These are phyloP conservation scores for Diachasmimorpha longicaudata DNA, from an alignment of 1,140 invertebrate genomes.

Conservation along the genomic window DNA sequence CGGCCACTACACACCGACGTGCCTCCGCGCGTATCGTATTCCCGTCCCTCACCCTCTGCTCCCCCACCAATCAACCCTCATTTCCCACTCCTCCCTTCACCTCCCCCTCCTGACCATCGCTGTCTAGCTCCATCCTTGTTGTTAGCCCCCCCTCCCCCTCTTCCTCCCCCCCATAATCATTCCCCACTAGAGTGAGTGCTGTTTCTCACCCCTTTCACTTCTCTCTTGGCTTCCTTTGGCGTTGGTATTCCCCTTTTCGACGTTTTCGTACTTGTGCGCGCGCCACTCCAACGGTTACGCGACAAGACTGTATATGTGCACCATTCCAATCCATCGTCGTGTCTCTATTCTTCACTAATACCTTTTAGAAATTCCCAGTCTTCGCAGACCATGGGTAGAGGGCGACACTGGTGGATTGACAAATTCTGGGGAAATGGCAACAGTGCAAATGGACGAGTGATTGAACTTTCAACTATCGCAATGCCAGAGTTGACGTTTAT, in stretches of 20 bases:
- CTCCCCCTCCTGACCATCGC: background rate
- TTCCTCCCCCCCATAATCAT: background rate
- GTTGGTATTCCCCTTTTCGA: background rate
- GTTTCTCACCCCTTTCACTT: conserved; percentile 6
- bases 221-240: background rate
- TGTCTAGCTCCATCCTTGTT: background rate
- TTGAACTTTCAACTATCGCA: conserved; percentile 29
- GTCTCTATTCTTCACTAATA: background rate
- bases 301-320: background rate
- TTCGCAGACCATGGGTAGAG: background rate
- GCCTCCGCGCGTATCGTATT: conserved; percentile 6
- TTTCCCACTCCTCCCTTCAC: background rate
- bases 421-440: background rate
- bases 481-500: background rate
- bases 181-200: background rate
- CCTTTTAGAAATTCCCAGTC: background rate
- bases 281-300: background rate
- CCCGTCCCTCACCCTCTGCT: background rate
- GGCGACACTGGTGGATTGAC: background rate
- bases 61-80: background rate
- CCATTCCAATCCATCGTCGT: background rate
- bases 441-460: conserved; percentile 36
- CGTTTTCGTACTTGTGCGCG: background rate
- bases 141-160: background rate
- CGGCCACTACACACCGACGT: conserved; percentile 36